Evolutionary conservation across 2,797 vertebrate genomes (phyloP), one percentile per base, ranked within the genome.

Genomic region (Halcyon smyrnensis): DNA sequence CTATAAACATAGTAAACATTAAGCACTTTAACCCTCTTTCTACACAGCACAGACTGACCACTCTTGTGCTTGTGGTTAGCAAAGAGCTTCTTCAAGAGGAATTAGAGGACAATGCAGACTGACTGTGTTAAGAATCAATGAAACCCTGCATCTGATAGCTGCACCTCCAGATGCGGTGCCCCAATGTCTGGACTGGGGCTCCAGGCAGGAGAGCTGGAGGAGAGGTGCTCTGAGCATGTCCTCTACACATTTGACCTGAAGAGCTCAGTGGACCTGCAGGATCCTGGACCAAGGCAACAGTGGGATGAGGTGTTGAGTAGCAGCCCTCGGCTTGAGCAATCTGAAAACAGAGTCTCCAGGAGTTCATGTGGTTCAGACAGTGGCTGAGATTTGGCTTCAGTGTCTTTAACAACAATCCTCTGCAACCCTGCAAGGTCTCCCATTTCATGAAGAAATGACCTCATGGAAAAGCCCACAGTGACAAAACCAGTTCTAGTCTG

Each of bases 121-220:
- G 60, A 13, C 17, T 0, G 0, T 10, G 36, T 15, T 34, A 11
- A 65, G 84, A 75, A 6, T 48, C 24, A 28, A 51, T 60, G 56
- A 48, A 82, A 34, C 5, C 13, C 39, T 74, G 36, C 27, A 7
- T 4, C 36, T 45, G 10, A 6, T 6, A 13, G 10, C 77, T 59
- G 27, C 74, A 50, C 37, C 39, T 67, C 48, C 74, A 41, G 36
- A 11, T 41, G 4, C 1, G 37, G 4, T 51, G 34, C 12, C 82
- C 37, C n/a, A 0, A 0, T 8, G 60, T 32, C 53, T 32, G 43
- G 62, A 36, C 37, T 43, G 46, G 81, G 24, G 45, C 50, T 64
- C 16, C 57, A 20, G 78, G 64, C 24, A 43, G 62, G 21, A 20
- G 20, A 1, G 62, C 45, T 36, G 27, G 15, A 63, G 56, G 23